These are phyloP conservation scores for Oryctolagus cuniculus DNA, from an alignment of 2,113 vertebrate species.

Conservation along the genomic window mOryCun1.1 NC_091436.1:74833001-74833500, in stretches of 20 bases:
- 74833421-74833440: not conserved
- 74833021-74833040: too few species aligned
- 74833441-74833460: not conserved
- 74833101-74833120: too few species aligned
- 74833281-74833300: not conserved
- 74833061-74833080: too few species aligned
- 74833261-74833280: constrained; percentile 7
- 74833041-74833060: too few species aligned
- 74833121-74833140: too few species aligned
- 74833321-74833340: not conserved
- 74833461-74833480: not conserved
- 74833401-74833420: not conserved
- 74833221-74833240: too few species aligned
- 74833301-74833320: not conserved
- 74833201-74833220: too few species aligned
- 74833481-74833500: not conserved
- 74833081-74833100: too few species aligned
- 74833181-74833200: too few species aligned
- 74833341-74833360: not conserved
- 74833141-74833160: too few species aligned
- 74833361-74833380: not conserved
- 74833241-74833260: not conserved
- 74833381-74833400: not conserved
- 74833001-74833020: too few species aligned
- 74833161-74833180: too few species aligned